These are phyloP conservation scores for Lepisosteus osseus DNA, from an alignment of 2,113 vertebrate genomes.

Conservation along the genomic window DNA sequence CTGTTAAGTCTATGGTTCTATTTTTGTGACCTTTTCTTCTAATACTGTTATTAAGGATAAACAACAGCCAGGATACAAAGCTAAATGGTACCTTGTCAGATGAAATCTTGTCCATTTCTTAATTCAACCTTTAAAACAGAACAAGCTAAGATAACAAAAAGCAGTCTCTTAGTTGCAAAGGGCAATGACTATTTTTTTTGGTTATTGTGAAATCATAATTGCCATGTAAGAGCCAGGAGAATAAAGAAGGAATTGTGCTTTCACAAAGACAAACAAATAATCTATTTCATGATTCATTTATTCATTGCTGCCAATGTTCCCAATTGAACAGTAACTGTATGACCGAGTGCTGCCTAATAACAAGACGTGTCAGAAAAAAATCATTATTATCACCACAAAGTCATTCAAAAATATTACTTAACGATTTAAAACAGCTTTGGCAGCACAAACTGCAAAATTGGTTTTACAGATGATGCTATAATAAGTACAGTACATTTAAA, in stretches of 20 bases:
- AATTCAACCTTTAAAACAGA: slow-evolving; percentile 19
- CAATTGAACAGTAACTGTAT: background rate
- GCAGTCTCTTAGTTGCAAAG: slow-evolving; percentile 1
- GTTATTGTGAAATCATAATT: slow-evolving; percentile 1
- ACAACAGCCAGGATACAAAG: slow-evolving; percentile 4
- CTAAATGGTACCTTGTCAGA: slow-evolving; percentile 13
- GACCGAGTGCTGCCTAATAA: too few species aligned
- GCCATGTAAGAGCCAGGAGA: slow-evolving; percentile 1
- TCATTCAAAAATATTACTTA: too few species aligned
- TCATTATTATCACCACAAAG: too few species aligned
- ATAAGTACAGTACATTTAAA: too few species aligned
- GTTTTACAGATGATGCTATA: too few species aligned
- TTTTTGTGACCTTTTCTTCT: slow-evolving; percentile 22
- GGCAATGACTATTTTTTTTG: background rate
- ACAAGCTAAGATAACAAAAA: slow-evolving; percentile 6
- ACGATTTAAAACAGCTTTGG: too few species aligned
- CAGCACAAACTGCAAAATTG: too few species aligned
- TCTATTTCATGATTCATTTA: background rate
- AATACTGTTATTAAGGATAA: slow-evolving; percentile 13
- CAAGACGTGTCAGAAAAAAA: too few species aligned
- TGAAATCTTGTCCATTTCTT: slow-evolving; percentile 15
- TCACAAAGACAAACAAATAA: background rate
- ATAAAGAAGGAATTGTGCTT: background rate
- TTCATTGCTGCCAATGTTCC: background rate
- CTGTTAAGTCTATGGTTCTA: too few species aligned